Evolutionary conservation across 1,140 invertebrate genomes (phyloP).

Genomic region (Drosophila bipectinata): DNA sequence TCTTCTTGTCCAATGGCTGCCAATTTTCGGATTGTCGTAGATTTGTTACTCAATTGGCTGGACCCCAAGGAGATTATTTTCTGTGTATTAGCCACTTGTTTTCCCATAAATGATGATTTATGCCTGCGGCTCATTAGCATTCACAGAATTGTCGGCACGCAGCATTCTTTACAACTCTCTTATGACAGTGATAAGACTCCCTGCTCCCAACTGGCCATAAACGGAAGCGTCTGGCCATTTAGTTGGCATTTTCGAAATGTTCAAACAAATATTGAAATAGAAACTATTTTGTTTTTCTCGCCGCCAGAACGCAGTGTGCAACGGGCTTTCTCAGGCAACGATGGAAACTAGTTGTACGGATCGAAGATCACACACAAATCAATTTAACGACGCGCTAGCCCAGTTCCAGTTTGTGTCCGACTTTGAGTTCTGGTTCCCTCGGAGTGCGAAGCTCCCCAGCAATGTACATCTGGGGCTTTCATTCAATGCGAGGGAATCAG

Average conservation of each 20-base stretch:
- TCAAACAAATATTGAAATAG: conserved; percentile 59
- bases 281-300: conserved; percentile 55
- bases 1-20: conserved; percentile 13
- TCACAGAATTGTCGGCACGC: neutral
- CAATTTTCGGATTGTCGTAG: conserved; percentile 56
- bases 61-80: conserved; percentile 21
- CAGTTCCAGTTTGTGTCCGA: conserved; percentile 61
- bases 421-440: conserved; percentile 20
- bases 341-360: conserved; percentile 63
- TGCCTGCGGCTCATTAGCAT: conserved; percentile 35
- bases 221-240: conserved; percentile 60
- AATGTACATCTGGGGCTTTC: conserved; percentile 29
- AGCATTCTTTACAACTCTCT: conserved; percentile 73
- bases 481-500: conserved; percentile 35
- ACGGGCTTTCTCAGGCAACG: conserved; percentile 67
- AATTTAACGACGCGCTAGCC: conserved; percentile 80
- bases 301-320: neutral
- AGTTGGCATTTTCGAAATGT: conserved; percentile 69
- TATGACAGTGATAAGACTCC: conserved; percentile 59
- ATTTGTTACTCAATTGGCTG: conserved; percentile 77
- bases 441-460: conserved; percentile 12
- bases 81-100: neutral
- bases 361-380: conserved; percentile 71
- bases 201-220: conserved; percentile 49
- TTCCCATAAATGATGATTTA: conserved; percentile 34